These are phyloP conservation scores for Anagrus nilaparvatae DNA, from an alignment of 1,140 invertebrate species.

Conservation along the genomic window DNA sequence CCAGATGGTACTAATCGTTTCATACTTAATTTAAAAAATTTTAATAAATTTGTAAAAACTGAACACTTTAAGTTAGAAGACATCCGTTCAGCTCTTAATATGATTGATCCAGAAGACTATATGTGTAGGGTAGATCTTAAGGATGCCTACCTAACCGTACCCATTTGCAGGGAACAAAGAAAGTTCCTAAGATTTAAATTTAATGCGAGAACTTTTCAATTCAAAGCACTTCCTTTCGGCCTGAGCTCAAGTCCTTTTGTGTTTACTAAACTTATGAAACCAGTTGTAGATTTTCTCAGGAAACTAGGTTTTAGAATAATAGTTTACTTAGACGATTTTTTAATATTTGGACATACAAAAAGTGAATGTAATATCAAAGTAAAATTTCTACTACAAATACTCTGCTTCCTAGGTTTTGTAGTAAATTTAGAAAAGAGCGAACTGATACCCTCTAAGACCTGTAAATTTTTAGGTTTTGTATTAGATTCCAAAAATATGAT, in stretches of 20 bases:
- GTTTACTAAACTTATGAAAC: conserved; percentile 1
- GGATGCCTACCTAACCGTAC: not conserved
- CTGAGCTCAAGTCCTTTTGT: not conserved
- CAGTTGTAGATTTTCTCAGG: not conserved
- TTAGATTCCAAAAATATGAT: conserved; percentile 5
- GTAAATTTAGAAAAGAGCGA: conserved; percentile 12
- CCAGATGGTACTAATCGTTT: conserved; percentile 6
- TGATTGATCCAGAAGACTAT: not conserved
- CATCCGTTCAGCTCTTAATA: not conserved
- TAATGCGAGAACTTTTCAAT: not conserved
- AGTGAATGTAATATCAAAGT: conserved; percentile 3
- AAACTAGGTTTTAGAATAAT: not conserved
- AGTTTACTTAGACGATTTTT: conserved; percentile 2
- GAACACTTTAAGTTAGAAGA: conserved; percentile 12
- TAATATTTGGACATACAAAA: conserved; percentile 1
- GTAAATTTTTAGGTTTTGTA: conserved; percentile 16
- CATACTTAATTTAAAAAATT: conserved; percentile 12
- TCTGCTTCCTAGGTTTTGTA: conserved; percentile 15
- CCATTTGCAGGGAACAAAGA: conserved; percentile 12
- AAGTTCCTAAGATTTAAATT: conserved; percentile 18
- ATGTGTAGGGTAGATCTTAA: conserved; percentile 7
- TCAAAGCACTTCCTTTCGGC: not conserved
- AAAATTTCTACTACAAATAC: not conserved
- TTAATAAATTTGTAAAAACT: conserved; percentile 10
- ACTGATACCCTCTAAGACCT: conserved; percentile 7